Percentiles rank a stretch among this genome's conserved stretches.
Conservation (phyloP, 2,113 vertebrate genomes). For the Mesoclemmys tuberculata region DNA sequence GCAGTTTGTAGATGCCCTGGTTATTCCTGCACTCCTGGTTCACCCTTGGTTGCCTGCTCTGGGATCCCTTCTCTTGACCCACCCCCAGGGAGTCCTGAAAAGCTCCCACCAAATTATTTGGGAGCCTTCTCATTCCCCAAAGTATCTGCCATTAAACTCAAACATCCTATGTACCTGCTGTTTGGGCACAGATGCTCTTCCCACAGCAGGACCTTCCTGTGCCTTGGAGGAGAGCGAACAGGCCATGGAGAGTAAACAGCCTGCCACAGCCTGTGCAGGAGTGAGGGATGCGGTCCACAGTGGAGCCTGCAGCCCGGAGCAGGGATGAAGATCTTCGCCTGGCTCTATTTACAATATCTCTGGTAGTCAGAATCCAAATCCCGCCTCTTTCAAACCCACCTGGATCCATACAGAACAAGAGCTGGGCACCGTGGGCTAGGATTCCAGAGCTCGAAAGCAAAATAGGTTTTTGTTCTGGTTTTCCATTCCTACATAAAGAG, state of each 20-base stretch:
- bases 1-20: background rate
- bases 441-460: background rate
- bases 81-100: background rate
- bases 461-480: slow-evolving; percentile 29
- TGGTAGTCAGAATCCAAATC: background rate
- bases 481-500: slow-evolving; percentile 4
- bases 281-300: background rate
- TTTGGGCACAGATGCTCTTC: fast-evolving
- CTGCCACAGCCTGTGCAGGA: background rate
- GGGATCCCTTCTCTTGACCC: background rate
- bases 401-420: slow-evolving; percentile 4
- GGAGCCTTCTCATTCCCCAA: background rate
- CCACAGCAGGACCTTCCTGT: background rate
- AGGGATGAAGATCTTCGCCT: fast-evolving
- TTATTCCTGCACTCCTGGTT: background rate
- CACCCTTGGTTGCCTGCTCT: background rate
- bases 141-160: background rate
- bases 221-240: background rate
- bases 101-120: background rate
- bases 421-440: background rate
- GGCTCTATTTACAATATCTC: background rate
- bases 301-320: background rate
- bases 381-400: background rate
- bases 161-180: background rate
- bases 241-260: too few species aligned